Percentiles rank a stretch among this genome's conserved stretches.
Evolutionary conservation across 2,888 invertebrate genomes (phyloP).

Genomic region (Sphecodes monilicornis): DNA sequence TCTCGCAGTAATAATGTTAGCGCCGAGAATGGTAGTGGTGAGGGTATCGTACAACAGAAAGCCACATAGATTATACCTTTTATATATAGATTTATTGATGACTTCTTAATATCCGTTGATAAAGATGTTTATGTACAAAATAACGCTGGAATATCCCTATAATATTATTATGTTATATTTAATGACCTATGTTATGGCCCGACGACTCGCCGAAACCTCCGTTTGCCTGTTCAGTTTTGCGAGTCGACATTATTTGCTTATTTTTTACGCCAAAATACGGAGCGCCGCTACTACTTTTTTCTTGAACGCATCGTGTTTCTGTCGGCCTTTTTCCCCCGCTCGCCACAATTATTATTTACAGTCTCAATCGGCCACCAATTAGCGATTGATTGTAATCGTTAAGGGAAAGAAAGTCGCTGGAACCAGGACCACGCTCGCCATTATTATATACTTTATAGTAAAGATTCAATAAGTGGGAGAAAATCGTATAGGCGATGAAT

Average conservation of each 20-base stretch:
- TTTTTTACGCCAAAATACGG: conserved; percentile 65
- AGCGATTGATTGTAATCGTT: conserved; percentile 15
- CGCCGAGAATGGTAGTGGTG: not conserved
- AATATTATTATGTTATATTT: conserved; percentile 77
- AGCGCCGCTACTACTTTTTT: conserved; percentile 52
- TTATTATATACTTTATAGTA: conserved; percentile 65
- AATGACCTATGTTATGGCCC: conserved; percentile 76
- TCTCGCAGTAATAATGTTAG: not conserved
- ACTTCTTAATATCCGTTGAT: conserved; percentile 82
- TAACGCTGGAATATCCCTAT: conserved; percentile 82
- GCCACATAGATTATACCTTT: conserved; percentile 53
- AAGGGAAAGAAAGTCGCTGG: conserved; percentile 46
- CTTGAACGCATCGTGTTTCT: conserved; percentile 53
- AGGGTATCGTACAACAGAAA: not conserved
- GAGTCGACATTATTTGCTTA: conserved; percentile 61
- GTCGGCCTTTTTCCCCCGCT: conserved; percentile 36
- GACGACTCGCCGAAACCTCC: conserved; percentile 60
- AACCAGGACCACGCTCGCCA: conserved; percentile 37
- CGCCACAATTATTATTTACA: conserved; percentile 68
- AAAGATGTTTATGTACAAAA: conserved; percentile 83
- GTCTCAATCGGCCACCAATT: conserved; percentile 18
- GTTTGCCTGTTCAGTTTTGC: conserved; percentile 48
- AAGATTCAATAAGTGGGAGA: conserved; percentile 69
- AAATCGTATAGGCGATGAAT: conserved; percentile 71
- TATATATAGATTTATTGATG: conserved; percentile 83